phyloP scores from a whole-genome alignment of 1,140 invertebrate species.

The Pristionchus pacificus region DNA sequence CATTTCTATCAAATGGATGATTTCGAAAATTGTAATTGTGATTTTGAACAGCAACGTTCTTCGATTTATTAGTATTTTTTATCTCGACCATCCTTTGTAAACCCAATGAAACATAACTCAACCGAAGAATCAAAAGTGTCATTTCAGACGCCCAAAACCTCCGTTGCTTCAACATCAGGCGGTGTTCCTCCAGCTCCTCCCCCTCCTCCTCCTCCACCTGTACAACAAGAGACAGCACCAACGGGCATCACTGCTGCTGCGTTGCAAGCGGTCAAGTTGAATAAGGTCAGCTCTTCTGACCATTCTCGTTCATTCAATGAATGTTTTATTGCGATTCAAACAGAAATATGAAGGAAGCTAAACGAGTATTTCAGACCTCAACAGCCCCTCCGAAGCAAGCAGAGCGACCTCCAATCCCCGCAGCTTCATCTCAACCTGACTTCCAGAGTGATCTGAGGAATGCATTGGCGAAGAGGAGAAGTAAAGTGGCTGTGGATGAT shows the following conservation, averaged over 20 bases:
- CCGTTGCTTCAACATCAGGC: not conserved
- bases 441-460: slow-evolving; percentile 53
- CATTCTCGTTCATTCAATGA: not conserved
- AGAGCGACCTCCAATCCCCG: not conserved
- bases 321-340: too few species aligned
- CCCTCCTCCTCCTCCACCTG: slow-evolving; percentile 27
- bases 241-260: slow-evolving; percentile 47
- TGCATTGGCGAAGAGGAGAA: slow-evolving; percentile 51
- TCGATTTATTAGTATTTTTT: too few species aligned
- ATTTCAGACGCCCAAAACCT: too few species aligned
- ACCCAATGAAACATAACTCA: too few species aligned
- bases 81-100: too few species aligned
- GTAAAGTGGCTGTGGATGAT: slow-evolving; percentile 47
- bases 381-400: not conserved
- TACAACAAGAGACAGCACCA: slow-evolving; percentile 8
- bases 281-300: slow-evolving; percentile 16
- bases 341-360: too few species aligned
- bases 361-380: not conserved
- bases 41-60: too few species aligned
- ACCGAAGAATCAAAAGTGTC: too few species aligned
- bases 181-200: slow-evolving; percentile 41
- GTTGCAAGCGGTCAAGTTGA: slow-evolving; percentile 42
- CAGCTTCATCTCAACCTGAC: slow-evolving; percentile 17
- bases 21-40: too few species aligned
- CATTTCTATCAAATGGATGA: slow-evolving; percentile 22